Evolutionary conservation across 2,797 vertebrate species (phyloP).

Genomic region (Galago senegalensis): DNA sequence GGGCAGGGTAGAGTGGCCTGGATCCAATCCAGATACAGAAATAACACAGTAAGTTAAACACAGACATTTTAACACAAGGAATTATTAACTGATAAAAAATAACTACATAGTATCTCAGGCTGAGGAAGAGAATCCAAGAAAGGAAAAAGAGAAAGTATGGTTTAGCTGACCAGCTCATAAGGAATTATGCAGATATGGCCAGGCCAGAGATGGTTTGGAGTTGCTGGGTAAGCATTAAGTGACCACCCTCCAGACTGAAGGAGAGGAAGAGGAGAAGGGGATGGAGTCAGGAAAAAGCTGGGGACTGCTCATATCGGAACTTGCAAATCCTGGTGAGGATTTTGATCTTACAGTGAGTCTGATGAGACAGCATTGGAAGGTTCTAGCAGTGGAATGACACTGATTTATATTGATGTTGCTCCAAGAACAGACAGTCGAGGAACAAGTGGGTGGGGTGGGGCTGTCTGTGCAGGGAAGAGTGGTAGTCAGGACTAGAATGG

Average conservation of each 20-base stretch:
- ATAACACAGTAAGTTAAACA: background rate
- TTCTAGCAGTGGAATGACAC: background rate
- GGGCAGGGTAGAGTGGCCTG: background rate
- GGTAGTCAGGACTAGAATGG: background rate
- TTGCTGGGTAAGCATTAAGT: background rate
- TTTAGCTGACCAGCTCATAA: background rate
- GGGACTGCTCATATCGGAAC: background rate
- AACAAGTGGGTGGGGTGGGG: fast-evolving
- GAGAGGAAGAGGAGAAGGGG: no score
- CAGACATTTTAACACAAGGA: background rate
- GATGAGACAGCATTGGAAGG: background rate
- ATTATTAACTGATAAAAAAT: background rate
- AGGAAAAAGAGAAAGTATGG: background rate
- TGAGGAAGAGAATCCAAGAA: background rate
- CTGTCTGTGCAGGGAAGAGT: background rate
- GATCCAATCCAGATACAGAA: background rate
- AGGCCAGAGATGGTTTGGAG: background rate
- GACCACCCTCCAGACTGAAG: background rate
- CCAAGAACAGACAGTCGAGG: background rate
- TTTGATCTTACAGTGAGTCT: background rate
- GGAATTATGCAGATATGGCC: background rate
- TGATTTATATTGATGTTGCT: background rate
- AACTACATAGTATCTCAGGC: background rate
- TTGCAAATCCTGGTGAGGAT: background rate
- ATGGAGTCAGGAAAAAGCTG: background rate